Base-by-base conservation (phyloP, 1,140 invertebrate species). In the Eumaeus atala region DNA sequence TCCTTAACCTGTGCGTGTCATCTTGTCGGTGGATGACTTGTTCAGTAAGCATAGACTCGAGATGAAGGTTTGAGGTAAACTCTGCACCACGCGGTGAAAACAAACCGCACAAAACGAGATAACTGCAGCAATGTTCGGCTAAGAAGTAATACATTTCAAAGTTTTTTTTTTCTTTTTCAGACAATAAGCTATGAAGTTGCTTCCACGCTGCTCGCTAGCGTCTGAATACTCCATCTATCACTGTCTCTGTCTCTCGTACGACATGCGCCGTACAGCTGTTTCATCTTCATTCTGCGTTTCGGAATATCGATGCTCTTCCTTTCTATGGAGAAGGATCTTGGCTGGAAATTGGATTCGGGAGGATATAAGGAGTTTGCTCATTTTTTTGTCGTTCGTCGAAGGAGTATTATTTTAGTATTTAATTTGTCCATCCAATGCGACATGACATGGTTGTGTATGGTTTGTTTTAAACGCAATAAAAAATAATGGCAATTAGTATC, bases 241-340 rank as follows among this genome's bases (percentile, higher is more conserved):
- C 74, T 79, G 67, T 83, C 82, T 75, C 74, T 83, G 65, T 83
- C 77, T 71, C 73, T 76, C 71, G 60, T 64, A 66, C 69, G 74
- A 57, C 70, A 61, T 57, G 48, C 50, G 66, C 68, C 68, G 68
- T 72, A 55, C 68, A 58, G 70, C 72, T 74, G 59, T 82, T 71
- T 78, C 69, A 61, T 54, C 49, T 59, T 75, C 77, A 72, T 66
- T 70, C 62, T 68, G 50, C 64, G 57, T 59, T 58, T 67, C 60
- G 21, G 21, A 28, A 28, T 28, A 2, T 28, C 21, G 21, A 28
- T 28, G 21, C 21, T 28, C 21, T 28, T 3, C 21, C 53, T 44
- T 54, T 54, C 40, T 54, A 34, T 54, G 38, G 17, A 18, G 51
- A 54, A 16, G 28, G 44, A 12, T 44, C 38, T 34, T 21, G 40